These are phyloP conservation scores for Scolopax rusticola DNA, from an alignment of 2,797 vertebrate species.

Conservation along the genomic window DNA sequence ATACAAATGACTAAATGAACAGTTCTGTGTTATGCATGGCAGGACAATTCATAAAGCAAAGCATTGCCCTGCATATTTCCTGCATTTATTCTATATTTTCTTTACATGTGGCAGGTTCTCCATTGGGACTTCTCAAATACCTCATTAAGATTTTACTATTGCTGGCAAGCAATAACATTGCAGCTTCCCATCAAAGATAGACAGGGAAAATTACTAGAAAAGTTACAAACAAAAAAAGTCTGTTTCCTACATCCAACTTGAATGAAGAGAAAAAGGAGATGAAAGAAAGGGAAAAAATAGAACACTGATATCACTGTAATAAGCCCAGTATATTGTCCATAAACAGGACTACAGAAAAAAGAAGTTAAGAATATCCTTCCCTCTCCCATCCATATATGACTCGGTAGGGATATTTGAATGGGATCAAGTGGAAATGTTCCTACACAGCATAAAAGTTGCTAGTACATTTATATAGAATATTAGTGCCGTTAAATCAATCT, in stretches of 20 bases:
- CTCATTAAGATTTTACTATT: conserved; percentile 33
- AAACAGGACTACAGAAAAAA: neutral
- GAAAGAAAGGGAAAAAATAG: neutral
- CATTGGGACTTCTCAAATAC: conserved; percentile 14
- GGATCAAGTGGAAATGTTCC: neutral
- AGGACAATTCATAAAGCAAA: conserved; percentile 23
- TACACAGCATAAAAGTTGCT: neutral
- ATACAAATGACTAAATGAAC: neutral
- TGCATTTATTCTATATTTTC: conserved; percentile 35
- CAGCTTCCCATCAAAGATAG: neutral
- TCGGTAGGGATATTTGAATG: neutral
- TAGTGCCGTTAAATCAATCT: neutral
- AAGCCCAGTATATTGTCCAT: neutral
- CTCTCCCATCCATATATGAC: neutral
- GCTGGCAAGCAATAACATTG: neutral
- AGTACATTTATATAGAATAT: neutral
- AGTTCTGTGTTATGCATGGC: neutral
- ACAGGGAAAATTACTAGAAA: neutral
- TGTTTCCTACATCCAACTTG: neutral
- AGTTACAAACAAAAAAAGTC: neutral
- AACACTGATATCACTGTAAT: neutral
- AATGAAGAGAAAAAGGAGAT: neutral
- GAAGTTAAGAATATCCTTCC: neutral
- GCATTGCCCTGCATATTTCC: neutral
- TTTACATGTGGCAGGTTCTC: conserved; percentile 5